A percentile compares a stretch with the other conserved stretches of the same genome.
Evolutionary conservation across 2,113 vertebrate species (phyloP).

Genomic region (Eublepharis macularius): DNA sequence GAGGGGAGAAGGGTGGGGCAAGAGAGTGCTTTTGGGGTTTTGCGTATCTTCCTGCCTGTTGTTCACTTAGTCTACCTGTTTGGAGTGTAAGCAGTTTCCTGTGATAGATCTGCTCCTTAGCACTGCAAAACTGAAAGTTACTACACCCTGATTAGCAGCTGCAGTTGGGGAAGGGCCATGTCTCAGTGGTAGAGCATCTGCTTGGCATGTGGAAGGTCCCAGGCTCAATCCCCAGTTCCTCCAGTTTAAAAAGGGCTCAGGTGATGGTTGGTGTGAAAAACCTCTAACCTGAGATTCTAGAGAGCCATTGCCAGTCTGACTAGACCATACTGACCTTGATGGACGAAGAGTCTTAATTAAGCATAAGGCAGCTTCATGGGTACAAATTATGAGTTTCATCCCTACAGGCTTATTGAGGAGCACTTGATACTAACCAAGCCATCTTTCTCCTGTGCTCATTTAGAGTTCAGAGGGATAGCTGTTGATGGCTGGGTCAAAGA

Average conservation of each 20-base stretch:
- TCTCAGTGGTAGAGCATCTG: too few relatives aligned
- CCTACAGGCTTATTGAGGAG: conserved; percentile 75
- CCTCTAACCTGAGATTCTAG: too few relatives aligned
- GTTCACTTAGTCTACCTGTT: background rate
- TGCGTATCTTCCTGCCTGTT: background rate
- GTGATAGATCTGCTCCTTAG: background rate
- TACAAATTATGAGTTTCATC: background rate
- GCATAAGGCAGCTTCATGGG: too few relatives aligned
- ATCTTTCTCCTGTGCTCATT: conserved; percentile 72
- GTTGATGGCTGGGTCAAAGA: conserved; percentile 85
- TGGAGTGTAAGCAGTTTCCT: background rate
- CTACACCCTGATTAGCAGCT: background rate
- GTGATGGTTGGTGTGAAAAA: too few relatives aligned
- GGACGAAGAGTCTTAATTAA: too few relatives aligned
- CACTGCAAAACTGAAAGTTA: background rate
- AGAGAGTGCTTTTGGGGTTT: background rate
- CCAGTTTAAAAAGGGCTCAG: too few relatives aligned
- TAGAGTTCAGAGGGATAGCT: conserved; percentile 65
- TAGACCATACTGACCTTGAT: too few relatives aligned
- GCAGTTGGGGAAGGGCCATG: too few relatives aligned
- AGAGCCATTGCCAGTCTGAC: too few relatives aligned
- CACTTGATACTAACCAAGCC: conserved; percentile 94
- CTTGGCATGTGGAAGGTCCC: too few relatives aligned
- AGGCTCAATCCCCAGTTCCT: too few relatives aligned
- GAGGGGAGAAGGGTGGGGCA: background rate